Percentiles rank a stretch among this genome's conserved stretches.
Evolutionary conservation across 2,797 vertebrate genomes (phyloP).

Genomic region (Potorous gilbertii): DNA sequence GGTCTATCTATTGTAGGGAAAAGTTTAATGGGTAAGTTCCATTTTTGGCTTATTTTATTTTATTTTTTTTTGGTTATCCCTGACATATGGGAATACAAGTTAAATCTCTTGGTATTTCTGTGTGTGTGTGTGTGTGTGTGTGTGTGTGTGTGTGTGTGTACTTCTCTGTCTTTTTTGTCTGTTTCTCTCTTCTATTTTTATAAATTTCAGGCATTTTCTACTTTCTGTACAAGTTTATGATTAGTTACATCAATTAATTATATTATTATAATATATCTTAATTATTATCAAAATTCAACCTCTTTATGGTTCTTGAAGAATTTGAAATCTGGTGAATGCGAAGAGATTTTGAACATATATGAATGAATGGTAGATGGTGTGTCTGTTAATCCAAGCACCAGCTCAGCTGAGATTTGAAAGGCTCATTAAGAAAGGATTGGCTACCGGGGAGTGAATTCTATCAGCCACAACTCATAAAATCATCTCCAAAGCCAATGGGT

Average conservation of each 20-base stretch:
- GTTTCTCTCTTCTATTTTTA: neutral
- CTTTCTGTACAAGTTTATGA: conserved; percentile 19
- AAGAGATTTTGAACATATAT: neutral
- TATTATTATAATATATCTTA: neutral
- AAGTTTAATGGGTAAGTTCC: conserved; percentile 75
- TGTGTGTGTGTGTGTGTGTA: too few species aligned
- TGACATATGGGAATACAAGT: neutral
- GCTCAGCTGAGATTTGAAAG: neutral
- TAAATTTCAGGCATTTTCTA: conserved; percentile 10
- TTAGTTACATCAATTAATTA: neutral
- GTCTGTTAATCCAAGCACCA: neutral
- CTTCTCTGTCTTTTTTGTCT: neutral
- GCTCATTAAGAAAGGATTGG: neutral
- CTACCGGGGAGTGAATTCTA: neutral
- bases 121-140: neutral
- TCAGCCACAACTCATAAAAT: neutral
- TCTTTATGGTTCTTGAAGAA: neutral
- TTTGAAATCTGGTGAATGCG: neutral
- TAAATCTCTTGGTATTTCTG: neutral
- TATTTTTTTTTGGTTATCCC: conserved; percentile 23
- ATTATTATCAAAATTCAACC: neutral
- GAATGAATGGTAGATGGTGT: neutral
- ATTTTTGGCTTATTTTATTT: conserved; percentile 37
- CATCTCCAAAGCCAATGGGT: neutral
- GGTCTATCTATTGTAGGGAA: conserved; percentile 54